Conservation (phyloP, 2,797 vertebrate species). For the Fringilla coelebs region DNA sequence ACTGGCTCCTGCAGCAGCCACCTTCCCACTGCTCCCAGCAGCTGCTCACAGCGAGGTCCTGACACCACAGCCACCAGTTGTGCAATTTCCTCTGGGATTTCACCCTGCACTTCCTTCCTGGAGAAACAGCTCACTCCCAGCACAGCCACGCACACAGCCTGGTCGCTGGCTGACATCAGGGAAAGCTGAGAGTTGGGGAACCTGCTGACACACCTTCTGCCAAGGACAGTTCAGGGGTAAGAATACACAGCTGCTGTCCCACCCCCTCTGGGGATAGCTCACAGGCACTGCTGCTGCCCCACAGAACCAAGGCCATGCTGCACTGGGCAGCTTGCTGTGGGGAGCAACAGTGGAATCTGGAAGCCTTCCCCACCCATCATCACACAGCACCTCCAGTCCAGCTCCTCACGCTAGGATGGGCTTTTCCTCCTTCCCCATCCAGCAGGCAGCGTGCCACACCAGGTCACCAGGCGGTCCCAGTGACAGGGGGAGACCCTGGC, state of each 20-base stretch:
- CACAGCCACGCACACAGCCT: accelerated
- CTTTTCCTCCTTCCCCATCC: not conserved
- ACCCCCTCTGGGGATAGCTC: not conserved
- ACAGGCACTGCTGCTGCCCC: accelerated
- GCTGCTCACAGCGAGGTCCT: not conserved
- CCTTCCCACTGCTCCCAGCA: not conserved
- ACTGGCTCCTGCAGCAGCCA: not conserved
- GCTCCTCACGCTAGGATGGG: not conserved
- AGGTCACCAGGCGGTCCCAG: not conserved
- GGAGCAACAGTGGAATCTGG: accelerated
- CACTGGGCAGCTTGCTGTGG: not conserved
- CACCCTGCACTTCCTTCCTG: not conserved
- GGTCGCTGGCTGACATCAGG: not conserved
- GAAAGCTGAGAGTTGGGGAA: not conserved
- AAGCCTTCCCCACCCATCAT: not conserved
- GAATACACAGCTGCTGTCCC: not conserved
- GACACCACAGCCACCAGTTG: not conserved
- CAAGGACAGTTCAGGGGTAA: not conserved
- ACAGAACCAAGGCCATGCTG: accelerated
- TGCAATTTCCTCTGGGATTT: slow-evolving; percentile 64
- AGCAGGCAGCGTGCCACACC: not conserved
- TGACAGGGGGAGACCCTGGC: not conserved
- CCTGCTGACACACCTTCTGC: not conserved
- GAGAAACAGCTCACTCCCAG: not conserved
- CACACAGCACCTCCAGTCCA: not conserved